These are phyloP conservation scores for Pogonomyrmex californicus DNA, from an alignment of 1,140 invertebrate species.

Conservation along the genomic window DNA sequence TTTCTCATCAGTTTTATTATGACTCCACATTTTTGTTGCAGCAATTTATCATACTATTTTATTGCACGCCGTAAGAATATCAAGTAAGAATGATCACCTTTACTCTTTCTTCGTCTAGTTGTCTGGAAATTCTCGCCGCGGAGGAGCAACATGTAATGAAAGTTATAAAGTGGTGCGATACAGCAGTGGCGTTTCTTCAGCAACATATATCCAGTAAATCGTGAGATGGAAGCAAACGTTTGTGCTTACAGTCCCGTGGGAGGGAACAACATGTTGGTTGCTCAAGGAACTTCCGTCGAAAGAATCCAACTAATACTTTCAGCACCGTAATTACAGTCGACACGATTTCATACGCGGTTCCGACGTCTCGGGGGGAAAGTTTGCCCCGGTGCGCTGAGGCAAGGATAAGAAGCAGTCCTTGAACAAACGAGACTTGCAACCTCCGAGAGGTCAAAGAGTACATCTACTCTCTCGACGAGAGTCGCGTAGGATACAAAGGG, in stretches of 20 bases:
- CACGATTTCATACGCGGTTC: slow-evolving; percentile 66
- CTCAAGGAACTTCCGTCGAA: slow-evolving; percentile 44
- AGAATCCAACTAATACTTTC: slow-evolving; percentile 44
- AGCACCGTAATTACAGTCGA: slow-evolving; percentile 68
- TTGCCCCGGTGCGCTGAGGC: slow-evolving; percentile 19
- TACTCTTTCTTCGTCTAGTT: slow-evolving; percentile 29
- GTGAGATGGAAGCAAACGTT: slow-evolving; percentile 55
- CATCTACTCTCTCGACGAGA: slow-evolving; percentile 36
- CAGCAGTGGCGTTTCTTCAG: neutral
- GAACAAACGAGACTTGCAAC: slow-evolving; percentile 68
- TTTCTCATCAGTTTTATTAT: neutral
- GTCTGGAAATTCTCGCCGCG: slow-evolving; percentile 27
- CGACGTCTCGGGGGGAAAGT: slow-evolving; percentile 63
- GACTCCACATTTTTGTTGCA: slow-evolving; percentile 40
- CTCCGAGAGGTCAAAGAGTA: slow-evolving; percentile 57
- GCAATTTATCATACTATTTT: slow-evolving; percentile 21
- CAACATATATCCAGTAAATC: slow-evolving; percentile 50
- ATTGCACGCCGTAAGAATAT: slow-evolving; percentile 15
- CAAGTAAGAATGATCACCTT: slow-evolving; percentile 46
- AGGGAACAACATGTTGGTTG: slow-evolving; percentile 27
- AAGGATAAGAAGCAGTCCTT: slow-evolving; percentile 52
- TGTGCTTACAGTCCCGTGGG: neutral
- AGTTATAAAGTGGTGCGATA: slow-evolving; percentile 35
- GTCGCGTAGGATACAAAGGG: slow-evolving; percentile 27
- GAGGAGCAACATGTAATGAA: neutral